A percentile compares a stretch with the other conserved stretches of the same genome.
phyloP scores from a whole-genome alignment of 2,113 vertebrate genomes.

The Melierax canorus region DNA sequence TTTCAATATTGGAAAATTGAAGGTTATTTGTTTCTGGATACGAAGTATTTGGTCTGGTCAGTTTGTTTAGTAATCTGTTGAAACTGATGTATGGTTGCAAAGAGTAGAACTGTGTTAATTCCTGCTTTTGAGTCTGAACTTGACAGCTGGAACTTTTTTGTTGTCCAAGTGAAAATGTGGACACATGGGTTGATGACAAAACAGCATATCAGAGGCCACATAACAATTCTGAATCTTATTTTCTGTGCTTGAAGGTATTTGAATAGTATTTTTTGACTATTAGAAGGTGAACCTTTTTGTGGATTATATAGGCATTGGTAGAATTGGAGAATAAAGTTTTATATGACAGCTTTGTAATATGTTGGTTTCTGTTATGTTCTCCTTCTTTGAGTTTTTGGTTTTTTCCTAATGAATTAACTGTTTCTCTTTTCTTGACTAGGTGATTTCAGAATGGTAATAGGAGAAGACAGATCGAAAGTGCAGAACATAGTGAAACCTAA shows the following conservation, averaged over 20 bases:
- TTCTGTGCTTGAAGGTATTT: background rate
- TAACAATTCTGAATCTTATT: background rate
- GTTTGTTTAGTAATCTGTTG: background rate
- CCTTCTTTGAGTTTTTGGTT: background rate
- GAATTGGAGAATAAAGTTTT: background rate
- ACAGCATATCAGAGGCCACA: background rate
- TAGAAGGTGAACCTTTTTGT: background rate
- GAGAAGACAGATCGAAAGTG: conserved; percentile 92
- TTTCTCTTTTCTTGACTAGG: conserved; percentile 68
- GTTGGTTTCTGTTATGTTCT: background rate
- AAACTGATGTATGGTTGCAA: background rate
- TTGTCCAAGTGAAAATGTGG: background rate
- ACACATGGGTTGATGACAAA: background rate
- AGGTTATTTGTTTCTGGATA: background rate
- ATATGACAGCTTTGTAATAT: background rate
- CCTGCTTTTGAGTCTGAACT: background rate
- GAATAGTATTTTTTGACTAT: background rate
- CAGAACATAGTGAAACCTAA: conserved; percentile 90
- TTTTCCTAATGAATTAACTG: background rate
- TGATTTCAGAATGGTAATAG: conserved; percentile 95
- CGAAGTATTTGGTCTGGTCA: background rate
- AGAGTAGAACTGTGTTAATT: background rate
- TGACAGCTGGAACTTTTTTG: background rate
- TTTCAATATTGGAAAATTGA: background rate
- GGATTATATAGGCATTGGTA: background rate